Evolutionary conservation across 2,888 invertebrate genomes (phyloP).

Genomic region (Teleogryllus oceanicus): DNA sequence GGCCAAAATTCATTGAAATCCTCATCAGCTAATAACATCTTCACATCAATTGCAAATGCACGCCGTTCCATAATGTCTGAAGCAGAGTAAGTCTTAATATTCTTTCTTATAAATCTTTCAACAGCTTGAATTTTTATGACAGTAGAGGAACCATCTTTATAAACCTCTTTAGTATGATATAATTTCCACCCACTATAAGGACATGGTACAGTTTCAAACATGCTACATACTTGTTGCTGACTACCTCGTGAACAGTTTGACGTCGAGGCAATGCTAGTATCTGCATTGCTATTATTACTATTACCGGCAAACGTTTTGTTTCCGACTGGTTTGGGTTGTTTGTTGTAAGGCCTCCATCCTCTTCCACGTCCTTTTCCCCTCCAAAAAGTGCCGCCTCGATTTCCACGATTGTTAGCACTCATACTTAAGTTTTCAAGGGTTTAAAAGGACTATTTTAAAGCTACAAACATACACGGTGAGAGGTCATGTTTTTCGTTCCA

Average conservation of each 20-base stretch:
- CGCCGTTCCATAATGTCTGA: slow-evolving; percentile 58
- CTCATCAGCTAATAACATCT: slow-evolving; percentile 54
- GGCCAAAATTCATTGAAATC: slow-evolving; percentile 60
- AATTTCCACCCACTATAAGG: slow-evolving; percentile 70
- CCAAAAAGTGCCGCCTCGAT: not conserved
- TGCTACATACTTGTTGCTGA: slow-evolving; percentile 25
- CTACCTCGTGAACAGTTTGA: not conserved
- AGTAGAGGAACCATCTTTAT: slow-evolving; percentile 50
- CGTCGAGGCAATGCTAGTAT: not conserved
- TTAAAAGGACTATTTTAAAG: too few species aligned
- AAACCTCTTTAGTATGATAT: slow-evolving; percentile 69
- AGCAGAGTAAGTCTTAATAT: slow-evolving; percentile 52
- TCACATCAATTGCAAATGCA: slow-evolving; percentile 58
- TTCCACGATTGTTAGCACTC: not conserved
- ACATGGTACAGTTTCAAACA: slow-evolving; percentile 29
- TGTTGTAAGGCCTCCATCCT: slow-evolving; percentile 4
- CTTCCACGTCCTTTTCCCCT: not conserved
- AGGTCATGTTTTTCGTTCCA: too few species aligned
- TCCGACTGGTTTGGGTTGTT: not conserved
- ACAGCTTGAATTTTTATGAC: slow-evolving; percentile 53
- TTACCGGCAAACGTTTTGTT: not conserved
- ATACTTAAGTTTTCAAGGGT: too few species aligned
- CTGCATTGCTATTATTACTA: not conserved
- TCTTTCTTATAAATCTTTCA: slow-evolving; percentile 55
- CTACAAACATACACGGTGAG: too few species aligned